These are phyloP conservation scores for Progne subis DNA, from an alignment of 2,113 vertebrate genomes.

Conservation along the genomic window DNA sequence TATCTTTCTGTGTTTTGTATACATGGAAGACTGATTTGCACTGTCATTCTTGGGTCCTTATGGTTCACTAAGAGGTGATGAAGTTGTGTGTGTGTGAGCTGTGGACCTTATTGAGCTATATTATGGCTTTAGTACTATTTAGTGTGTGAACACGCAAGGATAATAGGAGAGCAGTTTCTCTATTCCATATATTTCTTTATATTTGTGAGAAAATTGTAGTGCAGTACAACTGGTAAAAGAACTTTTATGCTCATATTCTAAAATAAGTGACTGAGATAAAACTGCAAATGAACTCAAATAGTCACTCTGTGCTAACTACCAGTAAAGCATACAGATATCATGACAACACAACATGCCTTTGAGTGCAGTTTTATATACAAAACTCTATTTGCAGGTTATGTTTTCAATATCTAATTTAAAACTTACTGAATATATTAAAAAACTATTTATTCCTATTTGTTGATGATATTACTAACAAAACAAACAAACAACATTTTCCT, in stretches of 20 bases:
- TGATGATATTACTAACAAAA: not conserved
- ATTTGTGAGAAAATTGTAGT: not conserved
- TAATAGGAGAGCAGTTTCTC: not conserved
- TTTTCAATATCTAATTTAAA: not conserved
- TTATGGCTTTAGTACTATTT: slow-evolving; percentile 5
- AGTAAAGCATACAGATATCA: not conserved
- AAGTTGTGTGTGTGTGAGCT: not conserved
- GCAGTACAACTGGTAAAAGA: not conserved
- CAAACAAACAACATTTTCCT: not conserved
- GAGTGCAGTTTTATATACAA: not conserved
- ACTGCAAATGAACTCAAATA: slow-evolving; percentile 25
- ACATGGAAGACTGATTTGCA: slow-evolving; percentile 52
- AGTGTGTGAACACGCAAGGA: not conserved
- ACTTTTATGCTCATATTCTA: slow-evolving; percentile 11
- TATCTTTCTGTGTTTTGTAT: slow-evolving; percentile 22
- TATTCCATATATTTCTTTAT: slow-evolving; percentile 6
- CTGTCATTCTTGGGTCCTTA: slow-evolving; percentile 31
- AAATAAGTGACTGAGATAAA: slow-evolving; percentile 18
- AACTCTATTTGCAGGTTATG: not conserved
- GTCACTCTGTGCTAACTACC: not conserved
- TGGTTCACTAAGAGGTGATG: slow-evolving; percentile 34
- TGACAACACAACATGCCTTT: not conserved
- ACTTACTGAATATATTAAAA: not conserved
- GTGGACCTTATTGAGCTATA: not conserved
- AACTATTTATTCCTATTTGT: not conserved